Evolutionary conservation across 2,888 invertebrate species (phyloP).

Genomic region (Chymomyza fuscimana): DNA sequence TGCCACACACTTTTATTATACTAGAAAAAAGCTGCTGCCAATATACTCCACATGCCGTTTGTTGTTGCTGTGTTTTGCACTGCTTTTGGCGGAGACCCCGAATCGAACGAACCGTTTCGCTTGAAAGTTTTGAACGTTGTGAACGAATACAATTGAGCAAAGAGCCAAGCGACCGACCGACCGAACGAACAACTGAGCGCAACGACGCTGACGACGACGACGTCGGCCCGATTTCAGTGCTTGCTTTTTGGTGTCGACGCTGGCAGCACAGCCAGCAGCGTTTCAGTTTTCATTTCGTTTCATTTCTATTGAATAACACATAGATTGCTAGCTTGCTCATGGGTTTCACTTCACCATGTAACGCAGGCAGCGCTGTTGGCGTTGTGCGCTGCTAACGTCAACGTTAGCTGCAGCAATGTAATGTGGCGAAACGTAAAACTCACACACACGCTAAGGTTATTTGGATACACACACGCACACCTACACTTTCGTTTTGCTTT

Average conservation of each 20-base stretch:
- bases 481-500: constrained; percentile 48
- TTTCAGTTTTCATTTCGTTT: constrained; percentile 66
- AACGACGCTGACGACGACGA: constrained; percentile 14
- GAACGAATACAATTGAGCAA: constrained; percentile 35
- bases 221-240: constrained; percentile 46
- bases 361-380: constrained; percentile 28
- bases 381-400: not conserved
- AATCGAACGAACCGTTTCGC: constrained; percentile 69
- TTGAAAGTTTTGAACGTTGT: constrained; percentile 63
- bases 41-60: constrained; percentile 38
- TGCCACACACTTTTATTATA: constrained; percentile 15
- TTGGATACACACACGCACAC: constrained; percentile 34
- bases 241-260: constrained; percentile 49
- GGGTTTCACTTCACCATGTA: constrained; percentile 40
- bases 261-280: constrained; percentile 59
- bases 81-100: constrained; percentile 40
- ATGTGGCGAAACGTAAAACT: constrained; percentile 49
- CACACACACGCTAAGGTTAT: constrained; percentile 10
- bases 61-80: constrained; percentile 30
- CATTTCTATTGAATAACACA: constrained; percentile 36
- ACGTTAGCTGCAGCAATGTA: constrained; percentile 23
- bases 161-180: constrained; percentile 39
- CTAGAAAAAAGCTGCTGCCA: constrained; percentile 46
- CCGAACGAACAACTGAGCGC: constrained; percentile 20
- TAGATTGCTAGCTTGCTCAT: not conserved